Conservation (phyloP, 1,140 invertebrate genomes). For the Rhagoletis zephyria region DNA sequence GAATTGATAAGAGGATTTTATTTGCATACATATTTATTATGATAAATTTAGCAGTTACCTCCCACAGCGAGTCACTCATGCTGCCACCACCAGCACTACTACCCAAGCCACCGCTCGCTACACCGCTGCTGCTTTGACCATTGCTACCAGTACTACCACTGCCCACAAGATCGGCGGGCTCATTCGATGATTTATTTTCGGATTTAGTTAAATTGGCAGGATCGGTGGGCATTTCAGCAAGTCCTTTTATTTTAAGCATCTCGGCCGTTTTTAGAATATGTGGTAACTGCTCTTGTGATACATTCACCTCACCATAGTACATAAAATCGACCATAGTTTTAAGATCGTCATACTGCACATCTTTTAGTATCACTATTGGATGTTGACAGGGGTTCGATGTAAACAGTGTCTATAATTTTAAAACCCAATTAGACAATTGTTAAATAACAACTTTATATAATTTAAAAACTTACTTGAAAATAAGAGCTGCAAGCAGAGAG, state of each 20-base stretch:
- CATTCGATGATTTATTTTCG: slow-evolving; percentile 75
- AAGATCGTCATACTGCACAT: slow-evolving; percentile 88
- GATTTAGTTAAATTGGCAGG: slow-evolving; percentile 80
- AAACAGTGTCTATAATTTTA: slow-evolving; percentile 79
- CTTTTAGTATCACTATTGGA: slow-evolving; percentile 91
- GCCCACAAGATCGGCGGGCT: slow-evolving; percentile 67
- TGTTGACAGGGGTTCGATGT: slow-evolving; percentile 90
- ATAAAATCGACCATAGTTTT: slow-evolving; percentile 93
- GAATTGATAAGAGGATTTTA: no score
- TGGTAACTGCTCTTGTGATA: slow-evolving; percentile 88
- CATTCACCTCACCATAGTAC: slow-evolving; percentile 93
- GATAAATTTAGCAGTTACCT: slow-evolving; percentile 43
- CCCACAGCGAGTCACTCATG: slow-evolving; percentile 70
- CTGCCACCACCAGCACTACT: slow-evolving; percentile 66
- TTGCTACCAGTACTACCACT: slow-evolving; percentile 54
- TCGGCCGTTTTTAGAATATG: slow-evolving; percentile 90
- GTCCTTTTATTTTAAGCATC: slow-evolving; percentile 88
- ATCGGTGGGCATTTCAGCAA: slow-evolving; percentile 85
- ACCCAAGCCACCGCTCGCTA: slow-evolving; percentile 60
- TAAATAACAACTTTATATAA: not conserved
- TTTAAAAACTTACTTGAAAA: slow-evolving; percentile 80
- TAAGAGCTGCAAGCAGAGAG: slow-evolving; percentile 89
- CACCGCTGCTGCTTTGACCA: slow-evolving; percentile 60
- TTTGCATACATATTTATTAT: no score
- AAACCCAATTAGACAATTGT: slow-evolving; percentile 2